These are phyloP conservation scores for Bufo bufo DNA, from an alignment of 2,113 vertebrate genomes.

Conservation along the genomic window DNA sequence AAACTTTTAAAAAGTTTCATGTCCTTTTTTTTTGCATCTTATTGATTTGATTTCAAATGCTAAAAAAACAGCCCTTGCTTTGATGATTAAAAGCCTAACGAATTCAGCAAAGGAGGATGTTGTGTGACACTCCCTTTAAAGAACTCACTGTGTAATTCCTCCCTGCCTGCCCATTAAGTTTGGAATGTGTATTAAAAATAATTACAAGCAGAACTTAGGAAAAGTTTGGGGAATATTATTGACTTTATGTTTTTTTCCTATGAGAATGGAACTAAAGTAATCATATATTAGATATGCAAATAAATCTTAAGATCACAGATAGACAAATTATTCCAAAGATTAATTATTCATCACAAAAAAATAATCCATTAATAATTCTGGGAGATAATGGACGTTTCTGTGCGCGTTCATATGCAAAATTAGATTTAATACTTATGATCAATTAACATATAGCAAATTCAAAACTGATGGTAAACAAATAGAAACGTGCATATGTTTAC, in stretches of 20 bases:
- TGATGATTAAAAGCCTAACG: not conserved
- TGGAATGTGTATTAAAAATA: constrained; percentile 33
- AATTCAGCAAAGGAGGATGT: not conserved
- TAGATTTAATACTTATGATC: constrained; percentile 73
- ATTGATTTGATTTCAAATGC: not conserved
- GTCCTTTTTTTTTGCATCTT: too few relatives aligned
- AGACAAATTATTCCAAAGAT: constrained; percentile 96
- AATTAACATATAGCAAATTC: constrained; percentile 75
- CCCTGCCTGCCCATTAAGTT: not conserved
- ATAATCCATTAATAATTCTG: constrained; percentile 94
- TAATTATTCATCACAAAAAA: constrained; percentile 93
- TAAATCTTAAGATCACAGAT: constrained; percentile 94
- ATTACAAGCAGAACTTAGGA: constrained; percentile 32
- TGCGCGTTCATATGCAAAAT: constrained; percentile 79
- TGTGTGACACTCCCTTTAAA: not conserved
- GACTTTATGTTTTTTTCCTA: constrained; percentile 80
- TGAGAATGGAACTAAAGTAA: constrained; percentile 80
- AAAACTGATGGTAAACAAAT: constrained; percentile 39
- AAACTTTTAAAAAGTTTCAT: too few relatives aligned
- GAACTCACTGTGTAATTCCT: not conserved
- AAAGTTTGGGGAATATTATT: constrained; percentile 73
- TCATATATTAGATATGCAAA: constrained; percentile 96
- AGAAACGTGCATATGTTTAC: constrained; percentile 20
- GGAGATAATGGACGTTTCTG: constrained; percentile 85
- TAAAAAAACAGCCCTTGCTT: not conserved